Conservation (phyloP, 37 sponge, comb jelly and placozoan species). For the Oopsacas minuta region DNA sequence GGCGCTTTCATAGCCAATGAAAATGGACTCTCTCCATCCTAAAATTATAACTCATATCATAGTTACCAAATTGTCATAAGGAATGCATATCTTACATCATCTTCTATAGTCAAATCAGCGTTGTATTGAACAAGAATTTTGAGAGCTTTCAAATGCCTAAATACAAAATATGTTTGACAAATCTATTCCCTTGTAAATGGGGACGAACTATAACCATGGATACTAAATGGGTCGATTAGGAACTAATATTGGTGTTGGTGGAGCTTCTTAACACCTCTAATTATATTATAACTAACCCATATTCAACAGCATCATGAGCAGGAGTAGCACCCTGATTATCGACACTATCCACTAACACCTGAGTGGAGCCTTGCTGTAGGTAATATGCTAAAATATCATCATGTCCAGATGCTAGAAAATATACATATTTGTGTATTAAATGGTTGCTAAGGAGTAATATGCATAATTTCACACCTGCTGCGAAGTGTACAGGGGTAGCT, state of each 20-base stretch:
- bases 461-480: conserved; percentile 39
- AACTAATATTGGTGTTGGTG: too few species aligned
- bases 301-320: conserved; percentile 69
- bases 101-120: background rate
- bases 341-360: conserved; percentile 24
- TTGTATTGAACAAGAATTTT: background rate
- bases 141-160: background rate
- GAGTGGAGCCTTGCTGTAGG: conserved; percentile 31
- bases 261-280: too few species aligned
- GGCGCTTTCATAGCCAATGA: background rate
- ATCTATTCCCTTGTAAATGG: too few species aligned
- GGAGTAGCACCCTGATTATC: conserved; percentile 53
- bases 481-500: conserved; percentile 71
- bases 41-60: background rate
- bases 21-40: conserved; percentile 13
- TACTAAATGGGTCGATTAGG: too few species aligned
- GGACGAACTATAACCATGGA: too few species aligned
- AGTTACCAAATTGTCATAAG: background rate
- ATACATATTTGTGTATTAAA: background rate
- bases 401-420: conserved; percentile 32
- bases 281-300: conserved; percentile 21
- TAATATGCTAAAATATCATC: conserved; percentile 40
- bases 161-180: too few species aligned
- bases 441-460: background rate
- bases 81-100: background rate